Percentiles rank a stretch among this genome's conserved stretches.
Conservation (phyloP, 2,797 vertebrate genomes). For the Zalophus californianus region DNA sequence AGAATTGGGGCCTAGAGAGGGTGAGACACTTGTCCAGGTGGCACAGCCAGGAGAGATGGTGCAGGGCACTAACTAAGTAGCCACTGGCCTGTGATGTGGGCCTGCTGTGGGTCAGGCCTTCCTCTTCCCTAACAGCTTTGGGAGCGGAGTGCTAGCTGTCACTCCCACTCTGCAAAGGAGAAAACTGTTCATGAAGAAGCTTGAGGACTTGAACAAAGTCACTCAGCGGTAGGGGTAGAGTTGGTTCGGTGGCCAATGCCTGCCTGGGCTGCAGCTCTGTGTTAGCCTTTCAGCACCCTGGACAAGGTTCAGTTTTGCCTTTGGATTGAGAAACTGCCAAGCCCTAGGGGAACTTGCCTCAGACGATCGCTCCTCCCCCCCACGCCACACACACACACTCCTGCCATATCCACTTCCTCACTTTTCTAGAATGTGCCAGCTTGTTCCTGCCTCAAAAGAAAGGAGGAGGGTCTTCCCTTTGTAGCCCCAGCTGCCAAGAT, state of each 20-base stretch:
- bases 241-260: too few species aligned
- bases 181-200: not conserved
- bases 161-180: not conserved
- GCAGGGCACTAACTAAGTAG: not conserved
- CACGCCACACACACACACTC: too few species aligned
- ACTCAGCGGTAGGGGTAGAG: not conserved
- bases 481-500: not conserved
- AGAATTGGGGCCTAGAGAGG: not conserved
- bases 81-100: not conserved
- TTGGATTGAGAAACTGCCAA: rapidly evolving
- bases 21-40: not conserved
- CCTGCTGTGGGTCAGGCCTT: not conserved
- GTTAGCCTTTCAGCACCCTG: not conserved
- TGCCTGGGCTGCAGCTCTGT: not conserved
- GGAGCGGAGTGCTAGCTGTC: not conserved
- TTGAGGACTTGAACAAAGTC: not conserved
- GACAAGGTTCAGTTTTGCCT: not conserved
- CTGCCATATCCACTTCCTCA: not conserved
- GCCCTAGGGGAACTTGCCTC: rapidly evolving
- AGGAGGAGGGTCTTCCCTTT: not conserved
- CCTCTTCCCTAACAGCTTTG: not conserved
- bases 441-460: not conserved
- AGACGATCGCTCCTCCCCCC: rapidly evolving
- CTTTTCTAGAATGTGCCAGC: not conserved
- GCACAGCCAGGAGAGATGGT: not conserved